Conservation (phyloP, 2,888 invertebrate species). For the Clepsis dumicolana region DNA sequence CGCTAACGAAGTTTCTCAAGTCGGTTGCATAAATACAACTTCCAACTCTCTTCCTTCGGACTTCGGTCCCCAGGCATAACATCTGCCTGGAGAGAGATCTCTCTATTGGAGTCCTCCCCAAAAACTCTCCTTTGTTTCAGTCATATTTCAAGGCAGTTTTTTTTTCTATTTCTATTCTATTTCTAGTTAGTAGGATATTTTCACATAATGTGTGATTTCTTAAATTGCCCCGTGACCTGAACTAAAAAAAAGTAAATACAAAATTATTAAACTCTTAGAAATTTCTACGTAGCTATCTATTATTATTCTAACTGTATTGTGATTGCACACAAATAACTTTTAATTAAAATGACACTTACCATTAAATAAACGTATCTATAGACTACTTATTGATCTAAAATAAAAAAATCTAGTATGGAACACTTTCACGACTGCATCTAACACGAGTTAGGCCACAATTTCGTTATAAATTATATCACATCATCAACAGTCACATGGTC, state of each 20-base stretch:
- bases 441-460: conserved; percentile 73
- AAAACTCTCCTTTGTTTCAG: too few species aligned
- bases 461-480: conserved; percentile 75
- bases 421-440: conserved; percentile 56
- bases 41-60: too few species aligned
- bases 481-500: conserved; percentile 69
- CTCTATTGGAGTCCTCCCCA: too few species aligned
- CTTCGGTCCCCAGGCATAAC: too few species aligned
- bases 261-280: conserved; percentile 2
- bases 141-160: too few species aligned
- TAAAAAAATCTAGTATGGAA: background rate
- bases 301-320: background rate
- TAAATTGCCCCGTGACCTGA: too few species aligned
- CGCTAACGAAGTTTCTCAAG: too few species aligned
- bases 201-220: too few species aligned
- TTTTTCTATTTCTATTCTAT: too few species aligned
- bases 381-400: background rate
- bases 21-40: too few species aligned
- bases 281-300: background rate
- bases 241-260: background rate
- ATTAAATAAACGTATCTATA: background rate
- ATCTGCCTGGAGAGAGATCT: too few species aligned
- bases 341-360: background rate
- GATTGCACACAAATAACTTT: conserved; percentile 3
- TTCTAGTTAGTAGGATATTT: too few species aligned